Conservation (phyloP, 2,888 invertebrate genomes). For the Tetrapedia diversipes region DNA sequence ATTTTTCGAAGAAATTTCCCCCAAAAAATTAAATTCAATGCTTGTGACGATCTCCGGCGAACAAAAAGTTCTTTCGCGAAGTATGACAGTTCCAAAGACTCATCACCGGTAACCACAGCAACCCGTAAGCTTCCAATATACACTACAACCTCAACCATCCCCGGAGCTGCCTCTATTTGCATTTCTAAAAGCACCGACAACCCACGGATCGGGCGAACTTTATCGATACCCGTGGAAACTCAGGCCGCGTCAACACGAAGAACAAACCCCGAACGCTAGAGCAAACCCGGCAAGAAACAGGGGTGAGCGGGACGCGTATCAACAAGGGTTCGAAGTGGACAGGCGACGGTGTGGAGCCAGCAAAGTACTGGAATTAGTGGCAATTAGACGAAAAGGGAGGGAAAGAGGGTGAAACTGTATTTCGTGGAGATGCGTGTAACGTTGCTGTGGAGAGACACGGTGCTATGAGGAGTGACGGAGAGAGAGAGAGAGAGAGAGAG, state of each 20-base stretch:
- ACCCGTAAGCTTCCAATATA: background rate
- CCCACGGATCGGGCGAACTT: background rate
- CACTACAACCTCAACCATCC: background rate
- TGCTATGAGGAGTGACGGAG: no score
- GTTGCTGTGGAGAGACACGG: no score
- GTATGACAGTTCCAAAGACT: no score
- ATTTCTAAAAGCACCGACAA: background rate
- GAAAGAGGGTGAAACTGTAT: background rate
- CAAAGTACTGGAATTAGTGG: background rate
- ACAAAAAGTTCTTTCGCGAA: no score
- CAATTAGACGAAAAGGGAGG: slow-evolving; percentile 25
- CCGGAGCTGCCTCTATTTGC: background rate
- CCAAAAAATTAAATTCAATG: no score
- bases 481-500: no score
- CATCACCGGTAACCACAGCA: no score
- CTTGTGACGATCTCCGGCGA: no score
- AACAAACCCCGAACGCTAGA: background rate
- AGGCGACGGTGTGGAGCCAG: no score
- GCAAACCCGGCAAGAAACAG: slow-evolving; percentile 10
- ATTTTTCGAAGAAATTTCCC: no score
- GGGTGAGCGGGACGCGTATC: background rate
- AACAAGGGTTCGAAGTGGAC: slow-evolving; percentile 8
- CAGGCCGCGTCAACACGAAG: background rate
- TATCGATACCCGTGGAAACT: background rate
- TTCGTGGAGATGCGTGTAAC: background rate